phyloP scores from a whole-genome alignment of 2,888 invertebrate genomes.

The Branchinecta sandiegonensis region DNA sequence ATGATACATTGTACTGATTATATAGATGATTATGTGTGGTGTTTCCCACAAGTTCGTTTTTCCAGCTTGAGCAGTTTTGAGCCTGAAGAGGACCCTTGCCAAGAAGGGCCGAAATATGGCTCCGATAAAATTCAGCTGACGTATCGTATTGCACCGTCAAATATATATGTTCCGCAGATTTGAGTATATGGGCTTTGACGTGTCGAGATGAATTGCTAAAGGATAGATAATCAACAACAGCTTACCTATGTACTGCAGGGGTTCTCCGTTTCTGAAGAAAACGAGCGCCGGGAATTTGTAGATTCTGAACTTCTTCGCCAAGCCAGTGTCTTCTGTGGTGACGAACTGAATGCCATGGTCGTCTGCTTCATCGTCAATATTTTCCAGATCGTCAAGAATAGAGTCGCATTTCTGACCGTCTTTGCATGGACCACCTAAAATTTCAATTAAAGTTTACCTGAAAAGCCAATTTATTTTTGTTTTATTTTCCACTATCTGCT shows the following conservation, averaged over 20 bases:
- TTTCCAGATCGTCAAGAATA: slow-evolving; percentile 69
- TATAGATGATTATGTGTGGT: too few relatives aligned
- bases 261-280: slow-evolving; percentile 82
- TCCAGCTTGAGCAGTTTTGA: too few relatives aligned
- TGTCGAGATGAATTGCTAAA: not conserved
- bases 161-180: not conserved
- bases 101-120: too few relatives aligned
- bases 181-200: not conserved
- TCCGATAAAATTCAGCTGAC: too few relatives aligned
- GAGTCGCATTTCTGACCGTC: slow-evolving; percentile 70
- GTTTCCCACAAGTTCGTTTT: too few relatives aligned
- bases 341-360: slow-evolving; percentile 86
- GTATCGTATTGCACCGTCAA: too few relatives aligned
- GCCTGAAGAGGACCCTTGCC: too few relatives aligned
- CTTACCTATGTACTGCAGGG: slow-evolving; percentile 54
- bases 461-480: too few relatives aligned
- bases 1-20: too few relatives aligned
- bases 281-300: slow-evolving; percentile 70
- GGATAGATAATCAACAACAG: not conserved
- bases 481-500: too few relatives aligned
- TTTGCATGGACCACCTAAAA: slow-evolving; percentile 32
- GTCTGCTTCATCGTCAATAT: slow-evolving; percentile 82
- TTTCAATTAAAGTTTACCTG: too few relatives aligned
- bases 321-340: slow-evolving; percentile 64
- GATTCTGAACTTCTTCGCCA: slow-evolving; percentile 67